Conservation (phyloP, 2,888 invertebrate genomes). For the Ecliptopera silaceata region DNA sequence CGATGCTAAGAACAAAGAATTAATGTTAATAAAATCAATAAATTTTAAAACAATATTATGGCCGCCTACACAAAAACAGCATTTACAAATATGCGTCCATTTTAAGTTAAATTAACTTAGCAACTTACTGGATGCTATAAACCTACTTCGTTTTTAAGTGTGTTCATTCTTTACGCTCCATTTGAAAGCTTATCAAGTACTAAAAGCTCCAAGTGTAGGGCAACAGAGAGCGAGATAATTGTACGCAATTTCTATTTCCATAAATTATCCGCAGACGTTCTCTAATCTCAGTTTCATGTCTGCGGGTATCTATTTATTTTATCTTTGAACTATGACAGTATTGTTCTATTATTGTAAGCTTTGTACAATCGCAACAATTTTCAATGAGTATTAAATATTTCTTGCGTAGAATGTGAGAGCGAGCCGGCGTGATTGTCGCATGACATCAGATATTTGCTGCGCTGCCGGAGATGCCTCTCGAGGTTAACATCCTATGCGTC, state of each 20-base stretch:
- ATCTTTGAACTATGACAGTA: slow-evolving; percentile 8
- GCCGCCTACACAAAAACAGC: slow-evolving; percentile 22
- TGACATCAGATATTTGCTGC: slow-evolving; percentile 66
- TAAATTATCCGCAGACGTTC: slow-evolving; percentile 5
- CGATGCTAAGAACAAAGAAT: slow-evolving; percentile 7
- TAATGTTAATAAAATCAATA: slow-evolving; percentile 15
- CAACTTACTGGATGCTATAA: slow-evolving; percentile 6
- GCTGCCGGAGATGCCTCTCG: slow-evolving; percentile 37
- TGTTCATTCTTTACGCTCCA: slow-evolving; percentile 4
- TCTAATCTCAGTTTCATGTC: slow-evolving; percentile 9
- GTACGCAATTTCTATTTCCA: slow-evolving; percentile 18
- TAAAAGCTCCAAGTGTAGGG: slow-evolving; percentile 7
- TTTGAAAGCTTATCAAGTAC: slow-evolving; percentile 12
- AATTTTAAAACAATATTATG: slow-evolving; percentile 19
- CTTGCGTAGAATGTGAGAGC: slow-evolving; percentile 9
- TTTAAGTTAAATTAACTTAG: slow-evolving; percentile 1
- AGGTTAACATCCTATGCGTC: slow-evolving; percentile 74
- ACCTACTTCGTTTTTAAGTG: slow-evolving; percentile 7
- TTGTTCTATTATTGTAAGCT: slow-evolving; percentile 10
- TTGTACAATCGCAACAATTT: background rate
- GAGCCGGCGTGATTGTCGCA: slow-evolving; percentile 44
- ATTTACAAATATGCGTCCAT: too few species aligned
- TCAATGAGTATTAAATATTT: slow-evolving; percentile 7
- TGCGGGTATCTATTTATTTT: background rate
- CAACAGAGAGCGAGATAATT: slow-evolving; percentile 3